phyloP scores from a whole-genome alignment of 2,113 vertebrate genomes.

The Eublepharis macularius region DNA sequence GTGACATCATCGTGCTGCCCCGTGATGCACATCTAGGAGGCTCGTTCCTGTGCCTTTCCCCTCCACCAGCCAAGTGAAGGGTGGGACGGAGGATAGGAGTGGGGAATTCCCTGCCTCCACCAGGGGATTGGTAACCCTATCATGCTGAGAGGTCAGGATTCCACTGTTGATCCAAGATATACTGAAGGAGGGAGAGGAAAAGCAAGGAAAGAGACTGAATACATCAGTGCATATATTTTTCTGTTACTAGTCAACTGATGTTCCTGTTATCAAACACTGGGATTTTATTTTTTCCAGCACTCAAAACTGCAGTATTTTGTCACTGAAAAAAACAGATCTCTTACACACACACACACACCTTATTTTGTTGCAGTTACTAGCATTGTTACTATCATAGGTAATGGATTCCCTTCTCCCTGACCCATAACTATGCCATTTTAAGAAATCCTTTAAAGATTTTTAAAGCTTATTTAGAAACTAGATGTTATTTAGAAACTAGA shows the following conservation, averaged over 20 bases:
- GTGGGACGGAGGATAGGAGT: too few species aligned
- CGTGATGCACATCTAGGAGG: too few species aligned
- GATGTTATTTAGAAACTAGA: not conserved
- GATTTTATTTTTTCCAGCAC: not conserved
- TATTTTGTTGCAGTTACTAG: not conserved
- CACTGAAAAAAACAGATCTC: not conserved
- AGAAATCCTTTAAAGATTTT: not conserved
- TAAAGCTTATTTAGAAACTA: not conserved
- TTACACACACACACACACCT: too few species aligned
- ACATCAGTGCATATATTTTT: slow-evolving; percentile 14
- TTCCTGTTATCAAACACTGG: too few species aligned
- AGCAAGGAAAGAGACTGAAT: slow-evolving; percentile 22
- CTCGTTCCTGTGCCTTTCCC: too few species aligned
- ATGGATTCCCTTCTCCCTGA: not conserved
- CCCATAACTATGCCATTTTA: not conserved
- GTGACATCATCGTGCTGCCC: too few species aligned
- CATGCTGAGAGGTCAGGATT: slow-evolving; percentile 66
- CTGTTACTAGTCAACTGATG: slow-evolving; percentile 17
- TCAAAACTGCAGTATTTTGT: not conserved
- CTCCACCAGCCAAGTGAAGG: too few species aligned
- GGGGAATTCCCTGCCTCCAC: too few species aligned
- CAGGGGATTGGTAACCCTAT: too few species aligned
- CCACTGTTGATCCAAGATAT: slow-evolving; percentile 45
- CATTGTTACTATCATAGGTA: not conserved
- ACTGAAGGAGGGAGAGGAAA: slow-evolving; percentile 39